Base-by-base conservation (phyloP, 2,888 invertebrate species). In the Tetanocera ferruginea region DNA sequence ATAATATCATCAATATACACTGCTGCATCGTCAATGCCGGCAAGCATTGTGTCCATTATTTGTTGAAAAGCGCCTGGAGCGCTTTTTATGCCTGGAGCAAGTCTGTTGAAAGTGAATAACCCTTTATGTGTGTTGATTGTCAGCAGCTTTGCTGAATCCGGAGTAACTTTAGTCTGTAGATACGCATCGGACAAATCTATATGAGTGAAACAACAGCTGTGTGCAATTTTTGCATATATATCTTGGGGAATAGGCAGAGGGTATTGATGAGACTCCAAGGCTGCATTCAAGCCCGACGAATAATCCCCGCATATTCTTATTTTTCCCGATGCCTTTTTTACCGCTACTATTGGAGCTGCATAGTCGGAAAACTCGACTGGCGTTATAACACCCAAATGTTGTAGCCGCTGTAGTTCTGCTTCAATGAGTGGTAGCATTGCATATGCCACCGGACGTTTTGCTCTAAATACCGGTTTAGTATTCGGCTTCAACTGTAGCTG, bases 161-260 rank as follows among this genome's bases (percentile, higher is more conserved):
- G 73, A 11, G 81, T 80, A 3, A 83, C 80, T 75, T 83, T 82
- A 0, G 81, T 74, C 75, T 83, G 83, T 3, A 83, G 62, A 67
- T 78, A 84, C 4, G 82, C 83, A 62, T 83, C 81, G 9, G 81
- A 79, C 2, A 82, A 76, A 49, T 81, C 79, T 6, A 81, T 73
- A 28, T 80, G 79, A 23, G 70, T 80, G 25, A 82, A 82, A 25
- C 79, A 51, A 9, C 25, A 79, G 71, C 78, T 74, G 31, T 81
- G 74, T 23, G 79, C 25, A 3, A 79, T 72, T 43, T 80, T 78
- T 6, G 80, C 64, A 66, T 83, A 78, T 28, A 82, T 82, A 43
- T 84, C 82, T 17, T 81, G 81, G 0, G 81, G 79, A 3, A 78
- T 67, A 31, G 81, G 81, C 19, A 79, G 23, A 37, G 37, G 66